Evolutionary conservation across 2,888 invertebrate species (phyloP).

Genomic region (Cryptophagus acutangulus): DNA sequence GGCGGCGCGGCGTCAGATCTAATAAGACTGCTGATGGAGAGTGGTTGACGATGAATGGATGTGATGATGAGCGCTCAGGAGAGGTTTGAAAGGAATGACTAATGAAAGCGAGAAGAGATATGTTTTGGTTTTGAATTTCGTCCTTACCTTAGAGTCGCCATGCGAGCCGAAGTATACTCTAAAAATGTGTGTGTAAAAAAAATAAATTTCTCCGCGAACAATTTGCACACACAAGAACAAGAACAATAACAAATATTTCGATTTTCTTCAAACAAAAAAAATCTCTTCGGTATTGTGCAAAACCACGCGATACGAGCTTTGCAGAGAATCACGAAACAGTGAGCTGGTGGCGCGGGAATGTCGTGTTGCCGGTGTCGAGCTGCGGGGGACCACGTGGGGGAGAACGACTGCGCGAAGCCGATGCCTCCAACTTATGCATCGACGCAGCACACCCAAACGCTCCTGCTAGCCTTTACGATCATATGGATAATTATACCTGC

Average conservation of each 20-base stretch:
- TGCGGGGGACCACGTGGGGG: slow-evolving; percentile 38
- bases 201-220: slow-evolving; percentile 16
- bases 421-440: slow-evolving; percentile 5
- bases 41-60: no score
- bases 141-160: slow-evolving; percentile 41
- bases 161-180: no score
- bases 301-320: slow-evolving; percentile 21
- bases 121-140: no score
- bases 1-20: no score
- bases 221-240: slow-evolving; percentile 15
- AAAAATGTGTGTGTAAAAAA: no score
- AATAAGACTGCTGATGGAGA: no score
- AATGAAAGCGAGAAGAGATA: no score
- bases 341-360: slow-evolving; percentile 33
- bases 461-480: slow-evolving; percentile 28
- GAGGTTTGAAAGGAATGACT: no score
- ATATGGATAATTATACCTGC: slow-evolving; percentile 38
- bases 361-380: slow-evolving; percentile 26
- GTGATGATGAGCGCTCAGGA: no score
- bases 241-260: slow-evolving; percentile 12
- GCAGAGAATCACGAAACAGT: slow-evolving; percentile 36
- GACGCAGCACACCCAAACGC: slow-evolving; percentile 27
- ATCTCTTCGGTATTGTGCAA: slow-evolving; percentile 17
- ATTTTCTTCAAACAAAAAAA: slow-evolving; percentile 21
- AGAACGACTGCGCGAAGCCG: slow-evolving; percentile 32